Evolutionary conservation across 2,888 invertebrate species (phyloP), one percentile per base, ranked within the genome.

Genomic region (Andrena camellia): DNA sequence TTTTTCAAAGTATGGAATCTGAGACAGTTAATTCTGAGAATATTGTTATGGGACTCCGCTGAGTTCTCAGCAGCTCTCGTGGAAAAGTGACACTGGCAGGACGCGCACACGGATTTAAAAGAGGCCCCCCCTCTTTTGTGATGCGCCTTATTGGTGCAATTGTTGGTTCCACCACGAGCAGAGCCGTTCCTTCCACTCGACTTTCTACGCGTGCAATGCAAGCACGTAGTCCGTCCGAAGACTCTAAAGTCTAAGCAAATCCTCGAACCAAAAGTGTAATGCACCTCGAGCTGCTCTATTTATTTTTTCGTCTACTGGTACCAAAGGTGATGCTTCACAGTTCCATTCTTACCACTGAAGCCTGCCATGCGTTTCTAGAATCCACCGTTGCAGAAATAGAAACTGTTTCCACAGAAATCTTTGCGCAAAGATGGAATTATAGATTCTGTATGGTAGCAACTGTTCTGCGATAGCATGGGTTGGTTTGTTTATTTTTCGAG

Each of bases 151-250:
- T 42, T 60, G 20, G 29, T n/a, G 29, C 35, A 35, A 60, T 60
- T 73, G 50, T 42, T 26, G 17, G 7, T 31, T n/a, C 48, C 63
- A 29, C 63, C 20, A 23, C 68, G 68, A 72, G 33, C 10, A 33
- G 23, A 35, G 26, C 23, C 13, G 23, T 60, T 50, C 35, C 35
- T 54, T 13, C 54, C 20, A 6, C 10, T 5, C 17, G 10, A 33
- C 63, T 77, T 70, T 70, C 70, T 70, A 70, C 35, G 54, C 63
- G 63, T 31, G n/a, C 7, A 6, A 23, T 17, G 5, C 13, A 42
- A 42, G 17, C 42, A 42, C 8, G n/a, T 57, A 57, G 54, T 13
- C 26, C 26, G 13, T 26, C 54, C 0, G 42, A 42, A 42, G 42
- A 4, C 17, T 42, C 42, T 42, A 17, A 42, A 42, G 42, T 42